Evolutionary conservation across 2,888 invertebrate species (phyloP).

Genomic region (Chirona hameri): DNA sequence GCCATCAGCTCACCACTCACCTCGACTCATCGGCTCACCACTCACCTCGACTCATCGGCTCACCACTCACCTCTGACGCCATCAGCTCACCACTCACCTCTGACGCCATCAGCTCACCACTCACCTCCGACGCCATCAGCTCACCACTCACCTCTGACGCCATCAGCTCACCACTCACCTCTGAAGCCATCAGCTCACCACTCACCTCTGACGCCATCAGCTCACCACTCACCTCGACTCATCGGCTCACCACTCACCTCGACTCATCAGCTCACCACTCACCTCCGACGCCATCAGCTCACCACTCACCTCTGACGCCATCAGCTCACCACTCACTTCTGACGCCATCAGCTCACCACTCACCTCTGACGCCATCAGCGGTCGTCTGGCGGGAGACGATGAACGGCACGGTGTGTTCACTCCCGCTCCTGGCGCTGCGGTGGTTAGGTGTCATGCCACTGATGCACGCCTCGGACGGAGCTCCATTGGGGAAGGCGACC

Average conservation of each 20-base stretch:
- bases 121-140: not conserved
- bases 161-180: not conserved
- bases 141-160: too few relatives aligned
- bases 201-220: not conserved
- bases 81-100: too few relatives aligned
- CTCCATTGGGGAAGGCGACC: conserved; percentile 7
- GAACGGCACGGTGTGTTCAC: not conserved
- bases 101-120: not conserved
- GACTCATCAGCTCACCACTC: too few relatives aligned
- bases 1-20: too few relatives aligned
- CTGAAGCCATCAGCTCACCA: not conserved
- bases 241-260: not conserved
- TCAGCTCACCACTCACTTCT: too few relatives aligned
- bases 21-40: not conserved
- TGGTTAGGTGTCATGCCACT: not conserved
- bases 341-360: not conserved
- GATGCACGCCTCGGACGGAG: not conserved
- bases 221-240: too few relatives aligned
- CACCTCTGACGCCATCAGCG: not conserved
- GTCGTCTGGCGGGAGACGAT: not conserved
- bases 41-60: not conserved
- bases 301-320: not conserved
- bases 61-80: not conserved
- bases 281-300: too few relatives aligned
- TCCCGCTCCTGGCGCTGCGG: too few relatives aligned